phyloP scores from a whole-genome alignment of 2,888 invertebrate species.

The Eledone cirrhosa region DNA sequence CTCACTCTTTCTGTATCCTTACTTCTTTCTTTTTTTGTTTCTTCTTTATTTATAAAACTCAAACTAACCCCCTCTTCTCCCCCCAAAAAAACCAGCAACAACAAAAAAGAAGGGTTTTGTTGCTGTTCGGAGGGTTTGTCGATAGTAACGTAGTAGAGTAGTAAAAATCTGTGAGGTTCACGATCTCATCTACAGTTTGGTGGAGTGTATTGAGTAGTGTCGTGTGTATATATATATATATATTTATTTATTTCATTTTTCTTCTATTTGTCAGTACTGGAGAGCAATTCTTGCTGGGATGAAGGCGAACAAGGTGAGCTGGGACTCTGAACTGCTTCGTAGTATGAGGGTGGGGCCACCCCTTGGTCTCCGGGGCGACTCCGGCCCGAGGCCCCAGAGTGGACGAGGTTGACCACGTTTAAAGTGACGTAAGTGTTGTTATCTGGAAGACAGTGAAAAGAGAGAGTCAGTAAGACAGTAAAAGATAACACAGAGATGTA shows the following conservation, averaged over 20 bases:
- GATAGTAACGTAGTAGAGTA: too few relatives aligned
- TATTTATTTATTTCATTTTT: too few relatives aligned
- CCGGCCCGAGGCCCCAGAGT: constrained; percentile 4
- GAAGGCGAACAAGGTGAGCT: constrained; percentile 17
- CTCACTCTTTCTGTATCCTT: too few relatives aligned
- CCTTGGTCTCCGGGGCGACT: constrained; percentile 18
- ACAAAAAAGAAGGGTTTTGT: constrained; percentile 8
- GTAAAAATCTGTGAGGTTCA: too few relatives aligned
- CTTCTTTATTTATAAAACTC: too few relatives aligned
- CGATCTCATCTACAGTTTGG: too few relatives aligned
- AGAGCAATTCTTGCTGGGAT: constrained; percentile 19
- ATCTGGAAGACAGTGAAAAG: neutral
- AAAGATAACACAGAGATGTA: too few relatives aligned
- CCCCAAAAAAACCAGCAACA: neutral
- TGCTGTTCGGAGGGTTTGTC: too few relatives aligned
- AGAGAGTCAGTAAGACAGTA: too few relatives aligned
- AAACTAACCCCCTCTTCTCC: neutral
- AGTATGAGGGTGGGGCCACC: constrained; percentile 13
- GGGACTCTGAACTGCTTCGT: constrained; percentile 21
- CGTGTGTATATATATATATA: too few relatives aligned
- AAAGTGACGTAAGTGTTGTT: constrained; percentile 23
- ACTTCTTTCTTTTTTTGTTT: too few relatives aligned
- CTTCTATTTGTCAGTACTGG: constrained; percentile 20
- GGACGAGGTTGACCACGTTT: constrained; percentile 20
- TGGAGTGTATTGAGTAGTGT: too few relatives aligned